These are phyloP conservation scores for Colletes gigas DNA, from an alignment of 1,140 invertebrate species.

Conservation along the genomic window DNA sequence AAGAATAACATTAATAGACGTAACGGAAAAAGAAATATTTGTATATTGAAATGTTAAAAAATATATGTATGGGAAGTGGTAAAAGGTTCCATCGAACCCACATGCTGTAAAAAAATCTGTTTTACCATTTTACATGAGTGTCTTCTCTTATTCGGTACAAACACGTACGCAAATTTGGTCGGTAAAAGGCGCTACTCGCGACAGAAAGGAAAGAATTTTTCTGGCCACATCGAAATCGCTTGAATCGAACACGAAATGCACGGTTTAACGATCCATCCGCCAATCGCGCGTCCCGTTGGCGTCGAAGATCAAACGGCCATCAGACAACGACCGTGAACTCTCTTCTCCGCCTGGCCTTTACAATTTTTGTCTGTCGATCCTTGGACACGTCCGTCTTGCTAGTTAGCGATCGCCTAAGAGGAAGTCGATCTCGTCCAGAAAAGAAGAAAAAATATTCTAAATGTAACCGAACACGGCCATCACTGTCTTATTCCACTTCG, in stretches of 20 bases:
- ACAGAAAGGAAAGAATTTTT: too few relatives aligned
- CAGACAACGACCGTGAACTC: constrained; percentile 40
- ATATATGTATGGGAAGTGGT: too few relatives aligned
- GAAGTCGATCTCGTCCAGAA: constrained; percentile 16
- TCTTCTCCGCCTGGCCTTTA: constrained; percentile 6
- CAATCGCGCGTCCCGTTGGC: constrained; percentile 6
- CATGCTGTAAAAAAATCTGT: too few relatives aligned
- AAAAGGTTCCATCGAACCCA: too few relatives aligned
- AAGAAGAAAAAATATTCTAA: constrained; percentile 10
- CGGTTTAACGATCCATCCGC: constrained; percentile 28
- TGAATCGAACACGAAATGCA: constrained; percentile 30
- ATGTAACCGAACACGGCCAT: too few relatives aligned
- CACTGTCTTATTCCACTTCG: constrained; percentile 28
- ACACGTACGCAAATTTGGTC: too few relatives aligned
- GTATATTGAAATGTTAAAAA: too few relatives aligned
- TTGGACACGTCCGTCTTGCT: constrained; percentile 29
- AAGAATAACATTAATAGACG: too few relatives aligned
- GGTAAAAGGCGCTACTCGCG: too few relatives aligned
- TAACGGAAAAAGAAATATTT: too few relatives aligned
- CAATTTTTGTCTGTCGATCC: constrained; percentile 44
- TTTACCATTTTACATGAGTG: too few relatives aligned
- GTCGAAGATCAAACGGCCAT: constrained; percentile 37
- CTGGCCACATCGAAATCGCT: background rate
- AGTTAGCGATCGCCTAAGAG: constrained; percentile 11
- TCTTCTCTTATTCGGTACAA: too few relatives aligned